Evolutionary conservation across 2,797 vertebrate species (phyloP), one percentile per base, ranked within the genome.

Genomic region (Crocidura indochinensis): DNA sequence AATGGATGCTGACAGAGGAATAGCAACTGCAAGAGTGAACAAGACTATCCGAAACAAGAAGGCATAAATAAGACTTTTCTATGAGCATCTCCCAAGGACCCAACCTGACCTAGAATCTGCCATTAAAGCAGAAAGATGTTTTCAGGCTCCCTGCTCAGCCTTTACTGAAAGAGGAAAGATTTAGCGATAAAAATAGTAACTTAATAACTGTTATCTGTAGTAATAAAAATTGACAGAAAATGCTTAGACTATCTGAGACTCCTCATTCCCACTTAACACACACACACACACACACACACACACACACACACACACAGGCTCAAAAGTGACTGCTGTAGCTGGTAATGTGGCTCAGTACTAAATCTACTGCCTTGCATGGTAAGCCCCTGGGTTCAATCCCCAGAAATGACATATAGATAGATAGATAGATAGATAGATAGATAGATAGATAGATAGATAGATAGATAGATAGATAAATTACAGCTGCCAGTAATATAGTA

Each of bases 171-270:
- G 60, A 2, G 31, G 53, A 64, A 56, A 17, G 14, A 24, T 49
- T 60, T 81, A 19, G 49, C 90, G 46, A 31, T 74, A 12, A 92
- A 81, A 47, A 53, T 4, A 56, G 19, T 56, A 69, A 64, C 10
- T 2, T 4, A 56, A 56, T 56, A 69, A 64, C 10, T 2, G 20
- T 29, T 49, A 46, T 84, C 44, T 71, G 12, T 69, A 51, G 65
- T 24, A 46, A 8, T 24, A 53, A 91, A n/a, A 62, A 62, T 77
- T 76, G 93, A 71, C 46, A 20, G 46, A 91, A 46, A 38, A 44
- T 19, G 6, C 10, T 22, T 65, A 29, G 71, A 19, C 49, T 38
- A 8, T n/a, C 73, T 78, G 44, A 79, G 38, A 44, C 10, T 65
- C 67, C 9, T 24, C n/a, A 47, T 53, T 81, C 29, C 26, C 22